A percentile compares a stretch with the other conserved stretches of the same genome.
These are phyloP conservation scores for Hydrolagus colliei DNA, from an alignment of 2,797 vertebrate genomes.

Conservation along the genomic window DNA sequence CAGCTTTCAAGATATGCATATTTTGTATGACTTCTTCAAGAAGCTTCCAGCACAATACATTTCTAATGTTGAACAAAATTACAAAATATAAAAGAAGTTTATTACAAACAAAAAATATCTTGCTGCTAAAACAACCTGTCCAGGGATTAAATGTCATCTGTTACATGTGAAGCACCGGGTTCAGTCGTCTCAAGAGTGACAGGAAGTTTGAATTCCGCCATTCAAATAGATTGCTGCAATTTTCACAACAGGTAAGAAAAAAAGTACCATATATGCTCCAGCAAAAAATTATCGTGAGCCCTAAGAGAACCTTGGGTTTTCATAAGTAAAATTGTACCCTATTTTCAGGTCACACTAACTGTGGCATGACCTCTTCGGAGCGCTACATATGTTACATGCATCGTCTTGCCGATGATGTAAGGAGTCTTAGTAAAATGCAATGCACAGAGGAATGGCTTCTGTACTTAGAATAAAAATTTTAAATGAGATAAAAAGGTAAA, in stretches of 20 bases:
- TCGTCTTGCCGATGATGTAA: not conserved
- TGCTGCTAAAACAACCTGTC: not conserved
- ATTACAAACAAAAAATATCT: not conserved
- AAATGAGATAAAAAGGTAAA: not conserved
- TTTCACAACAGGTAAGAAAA: not conserved
- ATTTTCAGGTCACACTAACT: not conserved
- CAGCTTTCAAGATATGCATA: not conserved
- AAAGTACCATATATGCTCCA: too few relatives aligned
- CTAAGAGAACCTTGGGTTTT: too few relatives aligned
- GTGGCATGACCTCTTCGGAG: not conserved
- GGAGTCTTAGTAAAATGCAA: not conserved
- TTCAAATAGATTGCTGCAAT: not conserved
- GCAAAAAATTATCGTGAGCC: too few relatives aligned
- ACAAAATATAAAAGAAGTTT: not conserved
- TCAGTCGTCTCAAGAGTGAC: not conserved
- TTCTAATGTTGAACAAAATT: not conserved
- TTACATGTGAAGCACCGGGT: not conserved
- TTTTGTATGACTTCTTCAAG: not conserved
- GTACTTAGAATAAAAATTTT: not conserved
- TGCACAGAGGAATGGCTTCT: not conserved
- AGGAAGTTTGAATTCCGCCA: too few relatives aligned
- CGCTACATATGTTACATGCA: not conserved
- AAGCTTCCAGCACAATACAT: not conserved
- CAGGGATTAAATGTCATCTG: not conserved
- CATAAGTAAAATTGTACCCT: too few relatives aligned